Base-by-base conservation (phyloP, 2,888 invertebrate species). In the Amphimallon solstitiale region DNA sequence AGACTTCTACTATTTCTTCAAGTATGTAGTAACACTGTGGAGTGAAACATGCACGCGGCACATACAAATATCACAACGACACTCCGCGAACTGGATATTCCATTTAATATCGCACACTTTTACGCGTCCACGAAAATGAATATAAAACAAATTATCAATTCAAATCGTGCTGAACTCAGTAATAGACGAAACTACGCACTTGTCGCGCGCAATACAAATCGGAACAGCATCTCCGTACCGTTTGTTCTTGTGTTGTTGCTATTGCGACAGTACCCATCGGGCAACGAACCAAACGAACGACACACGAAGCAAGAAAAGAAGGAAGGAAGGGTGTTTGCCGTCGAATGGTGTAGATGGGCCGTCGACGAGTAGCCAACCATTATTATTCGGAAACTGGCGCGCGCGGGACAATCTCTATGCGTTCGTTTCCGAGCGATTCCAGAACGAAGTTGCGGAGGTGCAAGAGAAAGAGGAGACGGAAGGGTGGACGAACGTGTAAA, bases 261-360 rank as follows among this genome's bases (percentile, higher is more conserved):
- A 59, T 59, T 59, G 56, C 56, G 56, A 59, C 56, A 59, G 56
- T 59, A 59, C 56, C 51, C 56, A 59, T 45, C 56, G 56, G 56
- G 56, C 45, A 59, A 59, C 56, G 56, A 59, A 59, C 56, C 23
- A 59, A 59, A 59, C 56, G 56, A 43, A 59, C 56, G 56, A 59
- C 56, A 59, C 56, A 59, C 56, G 56, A 59, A 59, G 56, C 56
- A 59, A 59, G 56, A 59, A 59, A 59, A 59, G 56, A 59, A 59
- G 56, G 56, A 59, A 59, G 56, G 56, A 59, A 59, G 56, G 56
- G 56, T 59, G 56, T 59, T 59, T 59, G 56, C 45, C 43, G 43
- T 59, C 56, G 56, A 59, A 59, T 59, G 56, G 56, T 59, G 56
- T 59, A 59, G 56, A 59, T 59, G 56, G 56, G 56, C 29, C 56